Evolutionary conservation across 2,797 vertebrate species (phyloP).

Genomic region (Urophycis tenuis): DNA sequence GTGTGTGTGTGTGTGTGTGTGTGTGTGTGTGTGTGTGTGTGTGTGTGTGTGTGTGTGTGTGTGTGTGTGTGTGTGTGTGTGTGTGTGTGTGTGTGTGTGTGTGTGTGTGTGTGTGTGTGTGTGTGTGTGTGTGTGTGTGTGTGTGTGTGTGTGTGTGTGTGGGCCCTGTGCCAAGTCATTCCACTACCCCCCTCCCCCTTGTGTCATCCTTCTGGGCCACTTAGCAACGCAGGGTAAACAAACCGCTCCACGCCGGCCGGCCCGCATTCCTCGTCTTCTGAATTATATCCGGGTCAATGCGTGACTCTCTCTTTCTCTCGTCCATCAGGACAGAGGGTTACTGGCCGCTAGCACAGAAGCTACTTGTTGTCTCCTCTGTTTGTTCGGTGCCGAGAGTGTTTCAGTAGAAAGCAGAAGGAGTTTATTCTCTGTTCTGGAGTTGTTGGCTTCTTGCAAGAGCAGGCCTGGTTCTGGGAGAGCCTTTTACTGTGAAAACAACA

Average conservation of each 20-base stretch:
- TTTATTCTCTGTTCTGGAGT: background rate
- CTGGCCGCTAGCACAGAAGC: no score
- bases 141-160: conserved; percentile 48
- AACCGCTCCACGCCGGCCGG: conserved; percentile 49
- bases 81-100: conserved; percentile 24
- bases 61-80: conserved; percentile 36
- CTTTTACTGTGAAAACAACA: conserved; percentile 37
- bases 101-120: conserved; percentile 31
- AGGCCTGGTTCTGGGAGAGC: conserved; percentile 12
- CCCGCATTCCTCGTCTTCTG: conserved; percentile 67
- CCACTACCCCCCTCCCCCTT: conserved; percentile 28
- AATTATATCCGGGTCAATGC: conserved; percentile 75
- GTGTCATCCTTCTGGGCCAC: conserved; percentile 41
- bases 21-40: conserved; percentile 14
- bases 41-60: conserved; percentile 39
- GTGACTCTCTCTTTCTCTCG: conserved; percentile 24
- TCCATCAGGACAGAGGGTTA: no score
- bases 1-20: conserved; percentile 31
- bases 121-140: conserved; percentile 34
- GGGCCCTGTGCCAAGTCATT: conserved; percentile 58
- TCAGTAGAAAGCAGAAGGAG: conserved; percentile 23
- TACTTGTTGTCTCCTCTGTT: conserved; percentile 30
- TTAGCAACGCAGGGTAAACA: conserved; percentile 68
- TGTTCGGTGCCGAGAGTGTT: conserved; percentile 13
- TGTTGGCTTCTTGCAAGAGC: conserved; percentile 15